Evolutionary conservation across 2,113 vertebrate species (phyloP).

Genomic region (Fulica atra): DNA sequence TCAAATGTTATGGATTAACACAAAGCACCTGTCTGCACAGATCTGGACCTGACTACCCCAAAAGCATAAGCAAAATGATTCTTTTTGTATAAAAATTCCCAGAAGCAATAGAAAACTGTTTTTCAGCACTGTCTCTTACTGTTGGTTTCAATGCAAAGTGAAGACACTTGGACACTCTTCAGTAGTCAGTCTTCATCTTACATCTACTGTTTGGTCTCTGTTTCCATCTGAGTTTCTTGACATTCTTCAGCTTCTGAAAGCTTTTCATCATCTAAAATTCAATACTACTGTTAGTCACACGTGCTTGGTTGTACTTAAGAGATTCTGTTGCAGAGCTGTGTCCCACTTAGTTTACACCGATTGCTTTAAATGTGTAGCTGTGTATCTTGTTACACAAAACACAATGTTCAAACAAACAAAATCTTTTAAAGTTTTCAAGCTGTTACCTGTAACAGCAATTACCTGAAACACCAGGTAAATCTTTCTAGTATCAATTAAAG

Average conservation of each 20-base stretch:
- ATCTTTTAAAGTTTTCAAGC: background rate
- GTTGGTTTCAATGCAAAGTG: constrained; percentile 16
- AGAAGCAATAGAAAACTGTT: constrained; percentile 17
- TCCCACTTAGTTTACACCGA: background rate
- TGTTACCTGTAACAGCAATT: background rate
- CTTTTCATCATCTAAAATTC: constrained; percentile 90
- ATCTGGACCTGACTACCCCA: background rate
- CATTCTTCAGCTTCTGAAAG: constrained; percentile 88
- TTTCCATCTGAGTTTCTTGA: constrained; percentile 84
- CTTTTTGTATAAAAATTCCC: constrained; percentile 11
- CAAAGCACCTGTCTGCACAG: background rate
- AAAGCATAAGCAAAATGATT: background rate
- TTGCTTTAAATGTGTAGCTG: background rate
- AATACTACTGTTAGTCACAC: constrained; percentile 31
- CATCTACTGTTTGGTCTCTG: constrained; percentile 77
- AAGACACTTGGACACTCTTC: background rate
- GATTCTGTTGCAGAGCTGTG: background rate
- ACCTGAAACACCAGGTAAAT: background rate
- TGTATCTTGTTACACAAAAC: background rate
- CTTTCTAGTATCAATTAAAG: background rate
- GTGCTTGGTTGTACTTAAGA: background rate
- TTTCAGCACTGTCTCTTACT: background rate
- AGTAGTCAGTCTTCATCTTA: background rate
- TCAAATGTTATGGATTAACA: background rate
- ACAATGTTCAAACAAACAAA: background rate